Percentiles rank a stretch among this genome's conserved stretches.
These are phyloP conservation scores for Yponomeuta cagnagella DNA, from an alignment of 2,888 invertebrate genomes.

Conservation along the genomic window DNA sequence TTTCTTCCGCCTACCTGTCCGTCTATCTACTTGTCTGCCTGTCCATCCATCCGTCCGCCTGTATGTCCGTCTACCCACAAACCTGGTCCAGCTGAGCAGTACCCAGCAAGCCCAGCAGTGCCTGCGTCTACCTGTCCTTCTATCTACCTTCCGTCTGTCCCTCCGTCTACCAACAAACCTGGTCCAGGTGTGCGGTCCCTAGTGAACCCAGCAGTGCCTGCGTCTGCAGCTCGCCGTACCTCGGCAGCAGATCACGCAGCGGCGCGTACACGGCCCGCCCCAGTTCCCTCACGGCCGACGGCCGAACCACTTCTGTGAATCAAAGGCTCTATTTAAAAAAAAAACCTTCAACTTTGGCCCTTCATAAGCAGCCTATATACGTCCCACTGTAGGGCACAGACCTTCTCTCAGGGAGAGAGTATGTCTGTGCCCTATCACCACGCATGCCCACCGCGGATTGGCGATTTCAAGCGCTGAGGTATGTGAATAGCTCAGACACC, in stretches of 20 bases:
- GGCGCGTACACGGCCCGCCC: constrained; percentile 58
- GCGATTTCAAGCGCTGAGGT: no score
- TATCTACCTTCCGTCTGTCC: no score
- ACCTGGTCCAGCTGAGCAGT: constrained; percentile 46
- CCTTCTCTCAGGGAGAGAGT: no score
- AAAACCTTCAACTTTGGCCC: no score
- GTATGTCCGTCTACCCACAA: neutral
- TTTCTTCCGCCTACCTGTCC: no score
- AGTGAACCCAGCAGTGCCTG: constrained; percentile 41
- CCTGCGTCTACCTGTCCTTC: constrained; percentile 21
- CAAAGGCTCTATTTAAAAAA: neutral
- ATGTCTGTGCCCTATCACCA: no score
- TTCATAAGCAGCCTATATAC: no score
- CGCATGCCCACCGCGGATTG: no score
- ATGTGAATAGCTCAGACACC: no score
- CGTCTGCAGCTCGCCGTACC: constrained; percentile 49
- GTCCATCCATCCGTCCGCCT: no score
- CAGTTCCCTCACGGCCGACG: constrained; percentile 39
- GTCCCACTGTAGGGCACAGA: no score
- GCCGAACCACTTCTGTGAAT: constrained; percentile 36
- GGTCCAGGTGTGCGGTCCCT: constrained; percentile 39
- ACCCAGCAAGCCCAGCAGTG: constrained; percentile 40
- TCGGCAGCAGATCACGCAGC: constrained; percentile 46
- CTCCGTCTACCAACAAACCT: constrained; percentile 28
- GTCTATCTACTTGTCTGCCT: no score